Evolutionary conservation across 2,888 invertebrate genomes (phyloP).

Genomic region (Polyommatus iphigenia): DNA sequence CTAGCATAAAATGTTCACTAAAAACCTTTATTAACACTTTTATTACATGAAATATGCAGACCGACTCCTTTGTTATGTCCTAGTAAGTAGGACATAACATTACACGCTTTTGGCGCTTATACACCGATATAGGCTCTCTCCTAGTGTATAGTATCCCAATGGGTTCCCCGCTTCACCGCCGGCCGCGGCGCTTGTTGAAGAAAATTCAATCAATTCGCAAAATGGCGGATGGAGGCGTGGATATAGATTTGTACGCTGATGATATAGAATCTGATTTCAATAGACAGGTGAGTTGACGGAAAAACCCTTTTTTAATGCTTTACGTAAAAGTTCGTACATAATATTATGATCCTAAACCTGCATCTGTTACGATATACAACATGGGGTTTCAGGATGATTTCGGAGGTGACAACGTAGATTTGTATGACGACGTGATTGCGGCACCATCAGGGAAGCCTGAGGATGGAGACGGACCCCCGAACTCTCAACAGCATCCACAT

Average conservation of each 20-base stretch:
- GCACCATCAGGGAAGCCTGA: slow-evolving; percentile 84
- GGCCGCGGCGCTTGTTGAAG: slow-evolving; percentile 6
- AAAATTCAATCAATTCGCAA: slow-evolving; percentile 52
- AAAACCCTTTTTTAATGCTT: slow-evolving; percentile 45
- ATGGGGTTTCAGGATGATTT: slow-evolving; percentile 85
- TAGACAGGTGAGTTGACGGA: slow-evolving; percentile 60
- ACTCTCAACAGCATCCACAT: slow-evolving; percentile 77
- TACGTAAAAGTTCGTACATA: neutral
- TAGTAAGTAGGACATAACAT: too few relatives aligned
- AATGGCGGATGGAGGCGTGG: slow-evolving; percentile 96
- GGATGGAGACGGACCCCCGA: slow-evolving; percentile 79
- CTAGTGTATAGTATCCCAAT: too few relatives aligned
- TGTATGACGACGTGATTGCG: slow-evolving; percentile 97
- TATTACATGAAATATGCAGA: too few relatives aligned
- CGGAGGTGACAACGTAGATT: slow-evolving; percentile 92
- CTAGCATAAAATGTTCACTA: too few relatives aligned
- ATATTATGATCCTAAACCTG: slow-evolving; percentile 10
- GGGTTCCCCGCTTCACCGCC: neutral
- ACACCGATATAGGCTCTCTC: too few relatives aligned
- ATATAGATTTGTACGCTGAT: slow-evolving; percentile 98
- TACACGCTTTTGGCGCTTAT: too few relatives aligned
- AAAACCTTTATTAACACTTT: too few relatives aligned
- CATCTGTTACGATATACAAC: slow-evolving; percentile 27
- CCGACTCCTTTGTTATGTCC: too few relatives aligned
- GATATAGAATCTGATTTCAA: slow-evolving; percentile 97